Conservation (phyloP, 2,113 vertebrate genomes). For the Scomber japonicus region DNA sequence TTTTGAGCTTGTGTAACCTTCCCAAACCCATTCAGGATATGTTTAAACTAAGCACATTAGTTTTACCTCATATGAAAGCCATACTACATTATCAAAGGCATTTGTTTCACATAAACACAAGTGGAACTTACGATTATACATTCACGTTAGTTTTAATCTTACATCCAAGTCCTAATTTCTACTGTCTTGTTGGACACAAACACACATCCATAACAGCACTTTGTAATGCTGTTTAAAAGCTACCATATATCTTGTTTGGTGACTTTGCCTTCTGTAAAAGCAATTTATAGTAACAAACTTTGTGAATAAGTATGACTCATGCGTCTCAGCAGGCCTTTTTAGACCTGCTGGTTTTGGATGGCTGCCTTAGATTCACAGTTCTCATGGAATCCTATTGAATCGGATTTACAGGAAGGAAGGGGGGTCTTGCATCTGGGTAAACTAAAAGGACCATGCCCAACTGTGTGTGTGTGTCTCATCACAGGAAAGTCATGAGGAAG, state of each 20-base stretch:
- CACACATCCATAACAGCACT: not conserved
- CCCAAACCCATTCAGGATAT: not conserved
- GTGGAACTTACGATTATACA: too few relatives aligned
- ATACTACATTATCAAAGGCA: not conserved
- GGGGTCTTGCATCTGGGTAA: not conserved
- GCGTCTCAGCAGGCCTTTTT: not conserved
- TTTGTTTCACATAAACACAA: not conserved
- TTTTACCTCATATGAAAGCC: not conserved
- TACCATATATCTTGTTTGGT: not conserved
- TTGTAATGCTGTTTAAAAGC: not conserved
- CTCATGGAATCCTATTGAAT: constrained; percentile 11
- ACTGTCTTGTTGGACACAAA: not conserved
- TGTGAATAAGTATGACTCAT: not conserved
- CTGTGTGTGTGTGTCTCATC: not conserved
- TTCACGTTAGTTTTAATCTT: not conserved
- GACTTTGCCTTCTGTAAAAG: not conserved
- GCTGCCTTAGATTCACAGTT: not conserved
- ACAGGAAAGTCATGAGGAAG: not conserved
- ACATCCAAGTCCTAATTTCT: not conserved
- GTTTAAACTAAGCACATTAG: not conserved
- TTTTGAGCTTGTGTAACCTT: not conserved
- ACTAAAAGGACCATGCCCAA: not conserved
- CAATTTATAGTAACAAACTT: not conserved
- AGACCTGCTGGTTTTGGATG: constrained; percentile 12
- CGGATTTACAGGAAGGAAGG: constrained; percentile 19